Base-by-base conservation (phyloP, 2,888 invertebrate genomes). In the Aricia artaxerxes region DNA sequence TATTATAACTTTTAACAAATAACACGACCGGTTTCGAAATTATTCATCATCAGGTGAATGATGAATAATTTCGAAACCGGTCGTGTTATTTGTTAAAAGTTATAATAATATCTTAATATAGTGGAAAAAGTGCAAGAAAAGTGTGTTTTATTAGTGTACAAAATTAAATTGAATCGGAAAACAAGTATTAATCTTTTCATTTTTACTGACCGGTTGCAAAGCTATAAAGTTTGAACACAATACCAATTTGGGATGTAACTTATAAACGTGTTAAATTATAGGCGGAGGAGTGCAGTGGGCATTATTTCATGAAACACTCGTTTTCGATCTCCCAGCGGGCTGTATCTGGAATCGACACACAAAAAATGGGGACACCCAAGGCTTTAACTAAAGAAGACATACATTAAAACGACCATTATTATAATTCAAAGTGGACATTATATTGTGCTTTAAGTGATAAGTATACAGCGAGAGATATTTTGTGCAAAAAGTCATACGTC, bases 371-470 rank as follows among this genome's bases (percentile, higher is more conserved):
- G 90, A 92, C 92, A 92, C 91, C 92, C 92, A 91, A 90, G 87
- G 89, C 87, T 87, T 88, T 88, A 88, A 89, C 88, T 91, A 90
- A 93, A 92, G 91, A 94, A 93, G 93, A 93, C 92, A 94, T 93
- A 91, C 90, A 90, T 94, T 93, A 92, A 88, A 88, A 83, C 81
- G 84, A 88, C 88, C 89, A 92, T 94, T 92, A 93, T 93, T 92
- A 93, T 94, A 94, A 92, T 91, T 94, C 94, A 94, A 91, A 88
- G 88, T 88, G 90, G 90, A 91, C 90, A 90, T 90, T 89, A 89
- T 88, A 86, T 87, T 88, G 83, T 77, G 40, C 83, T 76, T 2
- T n/a, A 84, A 86, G 85, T 69, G 2, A 85, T n/a, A 78, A 80
- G 84, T 80, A 79, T 78, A 4, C 82, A 85, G 86, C 86, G 81